These are phyloP conservation scores for Numenius arquata DNA, from an alignment of 2,113 vertebrate genomes.

Conservation along the genomic window DNA sequence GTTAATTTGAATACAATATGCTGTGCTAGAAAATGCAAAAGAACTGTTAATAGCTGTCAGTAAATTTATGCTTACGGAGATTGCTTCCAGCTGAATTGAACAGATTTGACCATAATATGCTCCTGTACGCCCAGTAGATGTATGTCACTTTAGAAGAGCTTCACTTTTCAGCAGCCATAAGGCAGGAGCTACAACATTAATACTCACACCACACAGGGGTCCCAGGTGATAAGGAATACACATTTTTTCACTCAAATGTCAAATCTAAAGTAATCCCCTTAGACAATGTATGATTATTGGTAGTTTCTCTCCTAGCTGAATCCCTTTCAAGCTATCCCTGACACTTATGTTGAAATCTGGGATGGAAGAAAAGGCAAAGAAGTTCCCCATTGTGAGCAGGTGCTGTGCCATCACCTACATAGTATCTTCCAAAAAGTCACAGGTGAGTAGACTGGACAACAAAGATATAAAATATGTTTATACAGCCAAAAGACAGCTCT, in stretches of 20 bases:
- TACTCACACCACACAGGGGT: not conserved
- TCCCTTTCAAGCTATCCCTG: not conserved
- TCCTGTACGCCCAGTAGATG: not conserved
- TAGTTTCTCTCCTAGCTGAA: not conserved
- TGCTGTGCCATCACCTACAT: not conserved
- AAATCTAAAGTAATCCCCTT: not conserved
- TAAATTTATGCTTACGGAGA: not conserved
- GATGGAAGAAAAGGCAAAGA: not conserved
- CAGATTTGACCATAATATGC: not conserved
- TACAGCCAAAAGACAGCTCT: not conserved
- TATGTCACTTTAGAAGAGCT: not conserved
- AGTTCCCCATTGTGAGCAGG: not conserved
- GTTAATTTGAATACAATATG: not conserved
- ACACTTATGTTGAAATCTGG: not conserved
- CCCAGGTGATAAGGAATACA: accelerated
- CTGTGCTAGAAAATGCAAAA: not conserved
- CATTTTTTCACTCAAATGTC: not conserved
- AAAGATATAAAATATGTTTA: not conserved
- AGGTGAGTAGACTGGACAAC: not conserved
- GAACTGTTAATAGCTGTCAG: not conserved
- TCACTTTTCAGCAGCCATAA: not conserved
- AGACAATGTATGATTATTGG: not conserved
- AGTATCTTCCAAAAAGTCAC: not conserved
- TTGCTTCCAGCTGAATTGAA: not conserved
- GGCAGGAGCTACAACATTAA: not conserved